These are phyloP conservation scores for Lasioglossum lativentre DNA, from an alignment of 2,888 invertebrate genomes.

Conservation along the genomic window DNA sequence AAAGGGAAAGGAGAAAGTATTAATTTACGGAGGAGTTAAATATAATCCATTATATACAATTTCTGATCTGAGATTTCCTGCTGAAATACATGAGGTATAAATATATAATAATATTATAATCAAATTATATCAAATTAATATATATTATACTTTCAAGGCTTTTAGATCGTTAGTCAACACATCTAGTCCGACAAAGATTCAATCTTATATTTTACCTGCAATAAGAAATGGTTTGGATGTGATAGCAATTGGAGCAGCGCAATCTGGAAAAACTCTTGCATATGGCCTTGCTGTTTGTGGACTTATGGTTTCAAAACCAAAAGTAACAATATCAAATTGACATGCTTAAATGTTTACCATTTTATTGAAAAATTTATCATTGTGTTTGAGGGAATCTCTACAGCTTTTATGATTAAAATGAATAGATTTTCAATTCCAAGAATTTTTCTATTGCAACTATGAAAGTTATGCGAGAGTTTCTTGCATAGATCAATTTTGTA, in stretches of 20 bases:
- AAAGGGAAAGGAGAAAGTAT: conserved; percentile 66
- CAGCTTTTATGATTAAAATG: not conserved
- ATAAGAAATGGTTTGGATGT: conserved; percentile 88
- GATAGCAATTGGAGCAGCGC: conserved; percentile 87
- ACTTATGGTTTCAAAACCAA: conserved; percentile 81
- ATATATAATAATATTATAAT: conserved; percentile 12
- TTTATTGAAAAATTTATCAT: not conserved
- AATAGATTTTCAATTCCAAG: not conserved
- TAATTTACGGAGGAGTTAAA: conserved; percentile 71
- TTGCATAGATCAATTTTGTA: not conserved
- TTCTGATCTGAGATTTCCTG: conserved; percentile 74
- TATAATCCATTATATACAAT: conserved; percentile 71
- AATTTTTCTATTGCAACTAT: not conserved
- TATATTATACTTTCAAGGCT: conserved; percentile 43
- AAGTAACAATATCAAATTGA: conserved; percentile 46
- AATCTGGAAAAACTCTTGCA: conserved; percentile 90
- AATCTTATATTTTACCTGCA: conserved; percentile 90
- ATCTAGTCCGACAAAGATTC: conserved; percentile 83
- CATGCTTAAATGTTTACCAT: not conserved
- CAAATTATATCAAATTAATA: not conserved
- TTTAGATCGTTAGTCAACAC: conserved; percentile 54
- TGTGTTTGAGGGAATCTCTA: not conserved
- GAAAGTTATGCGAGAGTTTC: not conserved
- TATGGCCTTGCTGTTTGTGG: conserved; percentile 89
- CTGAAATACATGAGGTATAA: conserved; percentile 70